phyloP scores from a whole-genome alignment of 2,797 vertebrate species.

The Danio choprae region DNA sequence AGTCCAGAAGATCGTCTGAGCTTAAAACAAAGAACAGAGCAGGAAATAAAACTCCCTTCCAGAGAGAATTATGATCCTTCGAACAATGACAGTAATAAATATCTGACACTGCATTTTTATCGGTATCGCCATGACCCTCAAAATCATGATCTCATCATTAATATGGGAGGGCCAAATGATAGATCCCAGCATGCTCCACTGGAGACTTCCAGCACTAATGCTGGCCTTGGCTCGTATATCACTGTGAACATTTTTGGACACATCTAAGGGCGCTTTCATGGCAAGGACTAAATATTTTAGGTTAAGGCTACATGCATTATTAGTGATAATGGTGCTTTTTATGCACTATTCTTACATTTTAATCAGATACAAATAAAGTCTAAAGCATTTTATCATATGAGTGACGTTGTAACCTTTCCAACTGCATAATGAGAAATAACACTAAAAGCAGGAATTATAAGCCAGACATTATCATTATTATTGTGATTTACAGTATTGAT shows the following conservation, averaged over 20 bases:
- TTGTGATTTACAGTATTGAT: neutral
- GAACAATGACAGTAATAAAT: constrained; percentile 78
- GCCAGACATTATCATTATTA: neutral
- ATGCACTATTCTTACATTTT: neutral
- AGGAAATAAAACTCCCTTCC: constrained; percentile 72
- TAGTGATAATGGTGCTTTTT: neutral
- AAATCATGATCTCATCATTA: constrained; percentile 80
- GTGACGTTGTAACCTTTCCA: neutral
- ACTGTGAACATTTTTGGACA: constrained; percentile 64
- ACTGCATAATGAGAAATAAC: neutral
- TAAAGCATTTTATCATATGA: neutral
- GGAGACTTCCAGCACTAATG: constrained; percentile 74
- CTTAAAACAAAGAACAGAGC: constrained; percentile 34
- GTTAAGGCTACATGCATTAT: constrained; percentile 53
- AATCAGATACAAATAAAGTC: neutral
- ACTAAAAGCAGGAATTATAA: neutral
- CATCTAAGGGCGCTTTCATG: constrained; percentile 68
- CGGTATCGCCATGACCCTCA: constrained; percentile 79
- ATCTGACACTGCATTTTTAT: constrained; percentile 78
- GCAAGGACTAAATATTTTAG: constrained; percentile 72
- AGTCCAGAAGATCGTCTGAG: neutral
- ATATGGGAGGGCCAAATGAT: constrained; percentile 80
- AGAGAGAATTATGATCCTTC: constrained; percentile 78
- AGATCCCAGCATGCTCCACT: constrained; percentile 79
- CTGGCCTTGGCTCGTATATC: constrained; percentile 81